Conservation (phyloP, 2,797 vertebrate species). For the Apodemus agrarius region DNA sequence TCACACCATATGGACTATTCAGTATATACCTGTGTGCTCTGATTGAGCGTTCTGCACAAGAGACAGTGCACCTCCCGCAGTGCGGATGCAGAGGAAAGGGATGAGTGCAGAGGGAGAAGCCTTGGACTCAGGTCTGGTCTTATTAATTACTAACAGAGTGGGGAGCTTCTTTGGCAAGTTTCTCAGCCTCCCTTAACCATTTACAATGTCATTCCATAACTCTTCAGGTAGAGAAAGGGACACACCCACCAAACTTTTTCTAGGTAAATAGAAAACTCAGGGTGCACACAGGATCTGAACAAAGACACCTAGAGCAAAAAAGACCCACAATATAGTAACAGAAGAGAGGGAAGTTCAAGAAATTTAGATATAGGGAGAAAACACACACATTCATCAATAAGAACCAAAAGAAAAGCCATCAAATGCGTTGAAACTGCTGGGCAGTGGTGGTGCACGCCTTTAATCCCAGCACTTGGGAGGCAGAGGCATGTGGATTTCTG, state of each 20-base stretch:
- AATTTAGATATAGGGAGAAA: background rate
- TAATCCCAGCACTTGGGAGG: too few species aligned
- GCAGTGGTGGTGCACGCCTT: too few species aligned
- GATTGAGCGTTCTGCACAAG: background rate
- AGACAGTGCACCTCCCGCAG: background rate
- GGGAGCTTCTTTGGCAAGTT: background rate
- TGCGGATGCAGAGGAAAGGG: background rate
- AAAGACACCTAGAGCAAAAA: background rate
- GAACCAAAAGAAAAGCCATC: constrained; percentile 16
- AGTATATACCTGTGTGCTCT: background rate
- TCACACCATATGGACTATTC: background rate
- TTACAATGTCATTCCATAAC: background rate
- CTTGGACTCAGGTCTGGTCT: background rate
- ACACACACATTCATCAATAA: constrained; percentile 1
- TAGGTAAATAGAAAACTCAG: background rate
- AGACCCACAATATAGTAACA: background rate
- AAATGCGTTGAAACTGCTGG: background rate
- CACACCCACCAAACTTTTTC: background rate
- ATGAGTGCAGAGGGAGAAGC: background rate
- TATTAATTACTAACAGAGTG: background rate
- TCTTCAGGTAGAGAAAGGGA: background rate
- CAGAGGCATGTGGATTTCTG: too few species aligned
- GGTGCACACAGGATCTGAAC: background rate
- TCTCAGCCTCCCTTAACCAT: background rate
- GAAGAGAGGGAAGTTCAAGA: background rate